Evolutionary conservation across 1,140 invertebrate species (phyloP).

Genomic region (Ceratosolen fusciceps): DNA sequence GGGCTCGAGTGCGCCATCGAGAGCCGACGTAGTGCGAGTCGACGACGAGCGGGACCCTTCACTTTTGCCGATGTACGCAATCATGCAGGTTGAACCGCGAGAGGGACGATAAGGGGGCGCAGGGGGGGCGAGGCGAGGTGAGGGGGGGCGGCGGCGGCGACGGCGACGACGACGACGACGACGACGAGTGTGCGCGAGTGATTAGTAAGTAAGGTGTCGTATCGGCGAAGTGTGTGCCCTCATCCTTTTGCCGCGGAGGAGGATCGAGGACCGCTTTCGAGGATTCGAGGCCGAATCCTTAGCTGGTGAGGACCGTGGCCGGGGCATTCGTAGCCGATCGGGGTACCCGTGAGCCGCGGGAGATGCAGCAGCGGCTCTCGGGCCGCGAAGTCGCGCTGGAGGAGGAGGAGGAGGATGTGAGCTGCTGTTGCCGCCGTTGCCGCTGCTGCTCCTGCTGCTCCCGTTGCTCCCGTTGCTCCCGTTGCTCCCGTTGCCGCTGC

Average conservation of each 20-base stretch:
- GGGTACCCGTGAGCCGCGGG: not conserved
- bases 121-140: no score
- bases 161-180: no score
- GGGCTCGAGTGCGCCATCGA: not conserved
- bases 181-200: not conserved
- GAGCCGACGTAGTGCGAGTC: not conserved
- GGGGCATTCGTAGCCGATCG: not conserved
- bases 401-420: not conserved
- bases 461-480: no score
- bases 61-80: not conserved
- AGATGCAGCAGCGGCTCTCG: not conserved
- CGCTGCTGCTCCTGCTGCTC: no score
- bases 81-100: not conserved
- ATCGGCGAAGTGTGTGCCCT: not conserved
- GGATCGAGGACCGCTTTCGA: no score
- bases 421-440: not conserved
- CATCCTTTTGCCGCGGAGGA: not conserved
- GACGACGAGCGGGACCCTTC: not conserved
- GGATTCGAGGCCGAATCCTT: not conserved
- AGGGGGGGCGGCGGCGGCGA: no score
- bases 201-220: not conserved
- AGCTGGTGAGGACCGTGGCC: not conserved
- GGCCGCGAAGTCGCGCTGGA: not conserved
- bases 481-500: not conserved
- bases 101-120: no score